phyloP scores from a whole-genome alignment of 2,888 invertebrate species.

The Onchidella celtica region DNA sequence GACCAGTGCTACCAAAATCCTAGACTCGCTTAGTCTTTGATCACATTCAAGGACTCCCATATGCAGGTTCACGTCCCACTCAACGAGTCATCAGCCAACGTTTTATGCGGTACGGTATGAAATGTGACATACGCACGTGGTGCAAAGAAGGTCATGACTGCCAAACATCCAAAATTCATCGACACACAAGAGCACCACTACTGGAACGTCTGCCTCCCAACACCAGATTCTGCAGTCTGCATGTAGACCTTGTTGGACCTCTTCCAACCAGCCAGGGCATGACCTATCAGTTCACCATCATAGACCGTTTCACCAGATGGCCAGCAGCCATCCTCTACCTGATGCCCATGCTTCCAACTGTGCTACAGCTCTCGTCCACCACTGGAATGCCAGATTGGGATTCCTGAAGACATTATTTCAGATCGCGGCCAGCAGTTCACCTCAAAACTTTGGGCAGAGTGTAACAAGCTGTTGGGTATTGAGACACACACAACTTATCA shows the following conservation, averaged over 20 bases:
- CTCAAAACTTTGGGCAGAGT: slow-evolving; percentile 34
- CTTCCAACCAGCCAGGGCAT: slow-evolving; percentile 30
- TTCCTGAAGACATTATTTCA: slow-evolving; percentile 39
- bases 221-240: slow-evolving; percentile 36
- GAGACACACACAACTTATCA: slow-evolving; percentile 38
- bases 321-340: no score
- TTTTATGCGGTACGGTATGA: slow-evolving; percentile 37
- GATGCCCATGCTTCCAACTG: slow-evolving; percentile 29
- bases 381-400: slow-evolving; percentile 41
- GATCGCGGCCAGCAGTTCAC: slow-evolving; percentile 40
- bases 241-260: slow-evolving; percentile 39
- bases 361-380: slow-evolving; percentile 31
- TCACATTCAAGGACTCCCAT: slow-evolving; percentile 36
- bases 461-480: slow-evolving; percentile 33
- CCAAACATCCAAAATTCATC: slow-evolving; percentile 26
- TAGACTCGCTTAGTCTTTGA: slow-evolving; percentile 29
- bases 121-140: slow-evolving; percentile 37
- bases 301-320: slow-evolving; percentile 31
- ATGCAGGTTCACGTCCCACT: slow-evolving; percentile 32
- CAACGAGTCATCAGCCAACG: slow-evolving; percentile 36
- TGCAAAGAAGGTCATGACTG: slow-evolving; percentile 34
- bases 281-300: slow-evolving; percentile 33
- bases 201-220: slow-evolving; percentile 14
- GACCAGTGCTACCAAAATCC: slow-evolving; percentile 29
- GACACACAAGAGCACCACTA: slow-evolving; percentile 40